Evolutionary conservation across 2,113 vertebrate species (phyloP).

Genomic region (Rousettus leschenaultii): DNA sequence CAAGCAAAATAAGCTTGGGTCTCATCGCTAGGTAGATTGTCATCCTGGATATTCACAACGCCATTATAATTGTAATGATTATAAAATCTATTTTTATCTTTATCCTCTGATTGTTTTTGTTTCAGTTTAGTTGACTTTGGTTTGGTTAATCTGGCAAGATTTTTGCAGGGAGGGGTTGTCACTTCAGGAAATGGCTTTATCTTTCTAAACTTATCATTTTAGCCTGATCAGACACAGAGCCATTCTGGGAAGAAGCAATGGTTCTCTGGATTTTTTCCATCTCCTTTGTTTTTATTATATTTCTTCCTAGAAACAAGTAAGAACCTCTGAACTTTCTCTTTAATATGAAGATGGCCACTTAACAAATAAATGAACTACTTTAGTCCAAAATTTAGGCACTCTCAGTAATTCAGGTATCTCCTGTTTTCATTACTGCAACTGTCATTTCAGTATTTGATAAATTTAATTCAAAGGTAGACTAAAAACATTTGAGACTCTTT

Average conservation of each 20-base stretch:
- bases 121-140: background rate
- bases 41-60: background rate
- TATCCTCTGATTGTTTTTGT: background rate
- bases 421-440: background rate
- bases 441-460: background rate
- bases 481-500: background rate
- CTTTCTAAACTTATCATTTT: background rate
- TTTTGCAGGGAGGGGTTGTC: background rate
- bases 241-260: background rate
- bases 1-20: background rate
- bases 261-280: background rate
- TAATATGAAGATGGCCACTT: background rate
- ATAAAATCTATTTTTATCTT: background rate
- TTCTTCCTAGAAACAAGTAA: conserved; percentile 15
- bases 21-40: background rate
- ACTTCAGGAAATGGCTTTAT: background rate
- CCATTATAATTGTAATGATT: background rate
- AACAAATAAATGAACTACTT: background rate
- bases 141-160: background rate
- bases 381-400: background rate
- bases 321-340: background rate
- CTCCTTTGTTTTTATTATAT: background rate
- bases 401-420: background rate
- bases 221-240: background rate
- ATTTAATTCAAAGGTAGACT: background rate